Evolutionary conservation across 2,797 vertebrate genomes (phyloP).

Genomic region (Ctenopoma kingsleyae): DNA sequence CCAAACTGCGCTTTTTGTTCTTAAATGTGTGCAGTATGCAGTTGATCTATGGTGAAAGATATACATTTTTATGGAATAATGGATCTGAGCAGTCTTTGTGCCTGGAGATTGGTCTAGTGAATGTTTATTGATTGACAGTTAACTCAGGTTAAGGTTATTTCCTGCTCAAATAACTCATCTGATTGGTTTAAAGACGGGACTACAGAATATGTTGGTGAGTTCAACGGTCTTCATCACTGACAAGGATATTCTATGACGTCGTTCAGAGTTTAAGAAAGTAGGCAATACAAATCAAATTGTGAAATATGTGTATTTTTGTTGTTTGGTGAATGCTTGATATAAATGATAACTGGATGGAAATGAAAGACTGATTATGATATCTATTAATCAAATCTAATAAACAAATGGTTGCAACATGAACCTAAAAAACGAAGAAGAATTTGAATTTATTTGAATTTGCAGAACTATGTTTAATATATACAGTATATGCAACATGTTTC

Average conservation of each 20-base stretch:
- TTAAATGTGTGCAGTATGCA: slow-evolving; percentile 55
- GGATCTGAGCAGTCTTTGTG: slow-evolving; percentile 55
- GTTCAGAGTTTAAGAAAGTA: neutral
- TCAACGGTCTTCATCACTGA: slow-evolving; percentile 24
- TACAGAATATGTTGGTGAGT: slow-evolving; percentile 9
- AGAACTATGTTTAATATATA: neutral
- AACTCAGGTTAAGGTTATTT: slow-evolving; percentile 72
- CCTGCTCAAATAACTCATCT: slow-evolving; percentile 60
- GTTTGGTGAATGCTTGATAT: neutral
- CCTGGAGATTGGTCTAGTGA: slow-evolving; percentile 59
- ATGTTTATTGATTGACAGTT: slow-evolving; percentile 79
- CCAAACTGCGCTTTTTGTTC: slow-evolving; percentile 65
- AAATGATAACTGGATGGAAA: neutral
- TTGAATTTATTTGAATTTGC: neutral
- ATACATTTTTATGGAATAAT: slow-evolving; percentile 48
- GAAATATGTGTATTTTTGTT: neutral
- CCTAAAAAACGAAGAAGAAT: neutral
- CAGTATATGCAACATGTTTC: slow-evolving; percentile 16
- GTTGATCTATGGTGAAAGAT: slow-evolving; percentile 61
- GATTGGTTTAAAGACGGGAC: slow-evolving; percentile 53
- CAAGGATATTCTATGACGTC: neutral
- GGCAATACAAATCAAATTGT: neutral
- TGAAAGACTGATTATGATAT: neutral
- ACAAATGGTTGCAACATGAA: neutral
- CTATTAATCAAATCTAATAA: neutral